Conservation (phyloP, 2,113 vertebrate species). For the Hydropotes inermis region DNA sequence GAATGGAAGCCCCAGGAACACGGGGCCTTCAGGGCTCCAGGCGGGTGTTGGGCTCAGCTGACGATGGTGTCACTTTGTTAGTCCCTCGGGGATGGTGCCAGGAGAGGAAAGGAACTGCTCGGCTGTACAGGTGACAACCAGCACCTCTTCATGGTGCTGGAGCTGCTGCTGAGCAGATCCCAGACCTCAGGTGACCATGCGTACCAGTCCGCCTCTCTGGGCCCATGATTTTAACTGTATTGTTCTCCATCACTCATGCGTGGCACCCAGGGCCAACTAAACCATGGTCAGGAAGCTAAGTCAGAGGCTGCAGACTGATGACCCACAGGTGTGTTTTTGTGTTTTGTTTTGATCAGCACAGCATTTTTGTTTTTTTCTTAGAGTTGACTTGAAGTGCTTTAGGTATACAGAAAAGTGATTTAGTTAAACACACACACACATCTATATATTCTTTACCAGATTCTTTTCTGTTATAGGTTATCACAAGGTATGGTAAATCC, state of each 20-base stretch:
- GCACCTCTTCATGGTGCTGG: neutral
- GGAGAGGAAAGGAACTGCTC: neutral
- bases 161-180: neutral
- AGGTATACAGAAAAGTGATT: neutral
- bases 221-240: neutral
- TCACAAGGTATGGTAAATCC: neutral
- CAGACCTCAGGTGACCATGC: fast-evolving
- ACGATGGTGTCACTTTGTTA: neutral
- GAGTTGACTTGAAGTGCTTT: neutral
- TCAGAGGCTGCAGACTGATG: neutral
- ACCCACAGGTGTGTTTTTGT: neutral
- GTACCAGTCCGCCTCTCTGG: neutral
- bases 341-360: neutral
- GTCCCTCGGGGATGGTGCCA: neutral
- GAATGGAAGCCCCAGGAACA: neutral
- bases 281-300: neutral
- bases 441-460: neutral
- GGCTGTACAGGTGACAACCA: neutral
- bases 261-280: neutral
- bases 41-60: neutral
- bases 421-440: neutral
- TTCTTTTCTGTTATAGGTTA: neutral
- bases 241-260: neutral
- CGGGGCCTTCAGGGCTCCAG: neutral
- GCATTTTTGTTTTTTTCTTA: neutral